Percentiles rank a stretch among this genome's conserved stretches.
These are phyloP conservation scores for Ylistrum balloti DNA, from an alignment of 1,140 invertebrate genomes.

Conservation along the genomic window DNA sequence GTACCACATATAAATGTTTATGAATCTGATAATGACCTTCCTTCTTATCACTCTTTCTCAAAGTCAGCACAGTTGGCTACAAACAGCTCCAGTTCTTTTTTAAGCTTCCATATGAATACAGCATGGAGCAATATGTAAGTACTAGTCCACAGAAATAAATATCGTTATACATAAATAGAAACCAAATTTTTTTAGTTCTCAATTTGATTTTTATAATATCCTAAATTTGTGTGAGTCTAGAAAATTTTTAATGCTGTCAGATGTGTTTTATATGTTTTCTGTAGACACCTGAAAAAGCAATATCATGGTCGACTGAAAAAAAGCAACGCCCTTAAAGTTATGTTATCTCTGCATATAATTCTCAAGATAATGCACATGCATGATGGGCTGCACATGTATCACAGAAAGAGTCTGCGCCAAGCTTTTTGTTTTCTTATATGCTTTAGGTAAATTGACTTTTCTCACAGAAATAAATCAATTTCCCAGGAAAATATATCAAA, in stretches of 20 bases:
- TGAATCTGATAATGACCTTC: not conserved
- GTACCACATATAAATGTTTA: slow-evolving; percentile 18
- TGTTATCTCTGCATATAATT: not conserved
- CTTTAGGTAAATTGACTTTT: not conserved
- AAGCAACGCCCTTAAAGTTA: not conserved
- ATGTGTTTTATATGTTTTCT: not conserved
- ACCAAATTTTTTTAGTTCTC: not conserved
- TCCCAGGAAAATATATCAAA: not conserved
- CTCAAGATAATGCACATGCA: not conserved
- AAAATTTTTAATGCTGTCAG: not conserved
- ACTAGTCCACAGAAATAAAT: not conserved
- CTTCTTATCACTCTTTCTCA: not conserved
- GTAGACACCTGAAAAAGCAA: slow-evolving; percentile 10
- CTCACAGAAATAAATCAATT: not conserved
- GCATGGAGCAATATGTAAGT: not conserved
- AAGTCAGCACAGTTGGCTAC: not conserved
- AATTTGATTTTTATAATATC: not conserved
- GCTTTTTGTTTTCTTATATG: not conserved
- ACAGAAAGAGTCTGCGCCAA: not conserved
- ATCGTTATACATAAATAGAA: not conserved
- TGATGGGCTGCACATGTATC: not conserved
- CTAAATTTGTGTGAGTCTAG: not conserved
- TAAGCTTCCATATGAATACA: not conserved
- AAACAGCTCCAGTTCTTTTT: not conserved
- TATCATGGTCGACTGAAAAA: not conserved